Conservation (phyloP, 2,797 vertebrate species). For the Sphaeramia orbicularis region DNA sequence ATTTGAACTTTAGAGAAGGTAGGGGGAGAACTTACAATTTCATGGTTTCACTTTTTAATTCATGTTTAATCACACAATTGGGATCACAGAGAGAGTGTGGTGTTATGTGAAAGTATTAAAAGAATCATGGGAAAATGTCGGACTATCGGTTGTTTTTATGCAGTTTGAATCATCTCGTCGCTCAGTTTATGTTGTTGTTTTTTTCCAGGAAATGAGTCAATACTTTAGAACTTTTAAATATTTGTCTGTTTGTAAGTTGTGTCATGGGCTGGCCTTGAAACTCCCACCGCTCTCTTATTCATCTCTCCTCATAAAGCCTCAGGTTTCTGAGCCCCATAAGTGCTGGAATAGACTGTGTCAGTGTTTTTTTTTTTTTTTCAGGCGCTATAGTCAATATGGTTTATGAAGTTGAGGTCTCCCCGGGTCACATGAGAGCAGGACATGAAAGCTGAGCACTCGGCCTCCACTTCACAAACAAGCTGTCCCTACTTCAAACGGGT, state of each 20-base stretch:
- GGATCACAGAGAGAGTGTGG: constrained; percentile 49
- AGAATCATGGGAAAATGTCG: constrained; percentile 55
- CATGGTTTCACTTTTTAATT: constrained; percentile 74
- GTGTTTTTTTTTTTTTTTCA: constrained; percentile 23
- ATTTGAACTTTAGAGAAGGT: constrained; percentile 77
- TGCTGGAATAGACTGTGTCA: constrained; percentile 68
- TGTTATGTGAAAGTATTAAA: constrained; percentile 55
- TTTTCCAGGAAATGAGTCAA: constrained; percentile 64
- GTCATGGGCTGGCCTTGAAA: constrained; percentile 57
- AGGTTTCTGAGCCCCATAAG: constrained; percentile 61
- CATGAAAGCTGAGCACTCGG: constrained; percentile 72
- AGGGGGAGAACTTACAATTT: constrained; percentile 67
- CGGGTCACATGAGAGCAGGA: constrained; percentile 73
- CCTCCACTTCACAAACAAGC: constrained; percentile 81
- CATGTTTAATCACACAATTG: constrained; percentile 73
- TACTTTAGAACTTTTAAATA: constrained; percentile 24
- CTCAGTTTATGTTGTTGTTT: constrained; percentile 49
- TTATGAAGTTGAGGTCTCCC: constrained; percentile 74
- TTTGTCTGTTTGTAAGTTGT: constrained; percentile 47
- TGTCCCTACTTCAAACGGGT: constrained; percentile 75
- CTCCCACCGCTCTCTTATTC: constrained; percentile 54
- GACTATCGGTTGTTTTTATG: constrained; percentile 47
- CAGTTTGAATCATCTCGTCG: constrained; percentile 53
- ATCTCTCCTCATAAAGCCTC: constrained; percentile 69
- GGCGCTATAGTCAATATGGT: constrained; percentile 71